A percentile compares a stretch with the other conserved stretches of the same genome.
Conservation (phyloP, 2,888 invertebrate species). For the Megaustenia siamemsis region DNA sequence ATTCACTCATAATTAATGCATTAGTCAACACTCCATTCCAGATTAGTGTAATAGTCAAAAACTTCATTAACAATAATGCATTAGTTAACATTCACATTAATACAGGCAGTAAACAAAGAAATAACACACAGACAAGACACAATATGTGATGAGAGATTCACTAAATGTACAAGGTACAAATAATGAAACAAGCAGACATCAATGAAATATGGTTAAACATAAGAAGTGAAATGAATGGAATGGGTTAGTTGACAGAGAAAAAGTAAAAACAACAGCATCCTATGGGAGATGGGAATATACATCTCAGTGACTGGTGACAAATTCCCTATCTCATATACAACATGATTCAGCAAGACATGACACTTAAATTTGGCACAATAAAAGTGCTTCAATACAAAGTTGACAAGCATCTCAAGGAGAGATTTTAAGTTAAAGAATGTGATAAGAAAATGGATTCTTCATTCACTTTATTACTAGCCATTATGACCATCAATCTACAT, state of each 20-base stretch:
- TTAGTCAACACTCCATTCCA: not conserved
- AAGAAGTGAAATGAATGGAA: not conserved
- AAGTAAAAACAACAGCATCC: not conserved
- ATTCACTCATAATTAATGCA: not conserved
- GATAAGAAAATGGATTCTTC: too few relatives aligned
- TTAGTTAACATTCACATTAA: not conserved
- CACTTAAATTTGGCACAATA: not conserved
- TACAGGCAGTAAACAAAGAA: not conserved
- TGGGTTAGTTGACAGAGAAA: not conserved
- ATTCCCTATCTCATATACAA: not conserved
- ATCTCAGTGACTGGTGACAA: not conserved
- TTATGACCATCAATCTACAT: too few relatives aligned
- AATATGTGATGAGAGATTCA: not conserved
- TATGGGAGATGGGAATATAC: not conserved
- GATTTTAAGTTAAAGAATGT: too few relatives aligned
- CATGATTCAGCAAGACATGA: not conserved
- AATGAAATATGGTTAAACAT: not conserved
- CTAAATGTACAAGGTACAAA: not conserved
- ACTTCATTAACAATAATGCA: not conserved
- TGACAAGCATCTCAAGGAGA: too few relatives aligned
- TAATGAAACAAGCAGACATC: not conserved
- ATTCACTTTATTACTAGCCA: too few relatives aligned
- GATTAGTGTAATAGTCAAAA: not conserved
- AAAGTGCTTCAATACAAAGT: too few relatives aligned
- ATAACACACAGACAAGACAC: not conserved